A percentile compares a stretch with the other conserved stretches of the same genome.
These are phyloP conservation scores for Rosalia funebris DNA, from an alignment of 2,888 invertebrate species.

Conservation along the genomic window DNA sequence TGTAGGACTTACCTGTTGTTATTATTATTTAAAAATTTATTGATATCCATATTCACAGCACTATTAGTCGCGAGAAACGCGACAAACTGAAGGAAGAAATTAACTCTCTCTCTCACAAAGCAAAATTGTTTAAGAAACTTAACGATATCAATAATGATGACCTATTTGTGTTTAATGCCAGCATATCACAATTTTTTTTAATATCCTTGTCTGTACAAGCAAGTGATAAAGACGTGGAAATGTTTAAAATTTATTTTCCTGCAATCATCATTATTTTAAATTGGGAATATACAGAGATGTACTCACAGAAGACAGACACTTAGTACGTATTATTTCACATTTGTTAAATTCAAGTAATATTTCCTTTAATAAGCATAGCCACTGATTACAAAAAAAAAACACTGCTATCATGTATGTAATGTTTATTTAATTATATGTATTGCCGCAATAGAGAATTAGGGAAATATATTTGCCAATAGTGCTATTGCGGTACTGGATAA, in stretches of 20 bases:
- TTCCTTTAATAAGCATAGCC: no score
- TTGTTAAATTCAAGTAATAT: no score
- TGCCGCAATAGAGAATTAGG: no score
- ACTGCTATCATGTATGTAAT: no score
- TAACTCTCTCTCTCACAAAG: conserved; percentile 4
- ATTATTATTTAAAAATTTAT: conserved; percentile 9
- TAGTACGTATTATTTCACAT: no score
- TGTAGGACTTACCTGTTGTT: conserved; percentile 11
- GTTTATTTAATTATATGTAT: no score
- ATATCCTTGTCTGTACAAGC: background rate
- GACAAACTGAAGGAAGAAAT: conserved; percentile 15
- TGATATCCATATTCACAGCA: conserved; percentile 12
- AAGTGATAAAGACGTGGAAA: conserved; percentile 5
- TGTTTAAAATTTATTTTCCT: conserved; percentile 2
- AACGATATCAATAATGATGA: conserved; percentile 3
- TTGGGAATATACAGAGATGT: background rate
- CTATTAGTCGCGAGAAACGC: background rate
- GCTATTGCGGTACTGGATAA: no score
- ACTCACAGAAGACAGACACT: background rate
- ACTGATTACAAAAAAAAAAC: no score
- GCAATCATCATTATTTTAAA: conserved; percentile 8
- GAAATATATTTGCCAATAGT: no score
- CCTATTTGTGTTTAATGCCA: conserved; percentile 12
- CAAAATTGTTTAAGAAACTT: conserved; percentile 18
- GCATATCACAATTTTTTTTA: conserved; percentile 7